Conservation (phyloP, 2,113 vertebrate genomes). For the Girardinichthys multiradiatus region DNA sequence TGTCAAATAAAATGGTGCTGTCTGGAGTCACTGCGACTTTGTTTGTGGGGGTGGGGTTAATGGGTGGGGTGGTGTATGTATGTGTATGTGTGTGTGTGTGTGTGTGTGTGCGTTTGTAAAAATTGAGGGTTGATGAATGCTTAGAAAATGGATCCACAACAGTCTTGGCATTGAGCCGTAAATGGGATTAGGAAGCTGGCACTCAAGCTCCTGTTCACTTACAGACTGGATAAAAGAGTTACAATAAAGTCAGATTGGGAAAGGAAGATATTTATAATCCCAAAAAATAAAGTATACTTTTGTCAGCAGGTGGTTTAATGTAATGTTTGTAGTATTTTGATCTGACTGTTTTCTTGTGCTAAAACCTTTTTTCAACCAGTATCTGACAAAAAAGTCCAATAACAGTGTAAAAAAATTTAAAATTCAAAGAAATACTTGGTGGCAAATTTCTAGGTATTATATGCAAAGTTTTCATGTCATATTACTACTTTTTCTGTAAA, state of each 20-base stretch:
- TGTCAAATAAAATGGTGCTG: conserved; percentile 64
- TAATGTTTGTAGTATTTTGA: neutral
- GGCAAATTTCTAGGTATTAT: conserved; percentile 1
- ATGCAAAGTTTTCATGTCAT: too few species aligned
- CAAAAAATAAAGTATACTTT: conserved; percentile 1
- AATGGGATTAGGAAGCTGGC: conserved; percentile 54
- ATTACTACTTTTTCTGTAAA: too few species aligned
- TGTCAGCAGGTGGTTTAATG: neutral
- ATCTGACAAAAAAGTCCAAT: conserved; percentile 54
- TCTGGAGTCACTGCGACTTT: conserved; percentile 51
- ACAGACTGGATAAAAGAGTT: conserved; percentile 27
- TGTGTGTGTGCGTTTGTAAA: conserved; percentile 23
- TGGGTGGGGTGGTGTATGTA: too few species aligned
- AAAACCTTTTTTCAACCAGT: conserved; percentile 18
- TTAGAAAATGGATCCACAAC: conserved; percentile 60
- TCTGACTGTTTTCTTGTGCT: conserved; percentile 17
- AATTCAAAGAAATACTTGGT: neutral
- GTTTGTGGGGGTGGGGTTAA: conserved; percentile 7
- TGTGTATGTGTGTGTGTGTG: conserved; percentile 13
- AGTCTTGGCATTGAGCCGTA: conserved; percentile 52
- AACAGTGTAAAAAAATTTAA: conserved; percentile 39
- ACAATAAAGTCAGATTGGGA: conserved; percentile 8
- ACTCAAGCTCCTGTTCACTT: conserved; percentile 48
- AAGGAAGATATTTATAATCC: conserved; percentile 19
- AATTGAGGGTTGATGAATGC: conserved; percentile 24